Conservation (phyloP, 1,140 invertebrate genomes). For the Drosophila nikananu region DNA sequence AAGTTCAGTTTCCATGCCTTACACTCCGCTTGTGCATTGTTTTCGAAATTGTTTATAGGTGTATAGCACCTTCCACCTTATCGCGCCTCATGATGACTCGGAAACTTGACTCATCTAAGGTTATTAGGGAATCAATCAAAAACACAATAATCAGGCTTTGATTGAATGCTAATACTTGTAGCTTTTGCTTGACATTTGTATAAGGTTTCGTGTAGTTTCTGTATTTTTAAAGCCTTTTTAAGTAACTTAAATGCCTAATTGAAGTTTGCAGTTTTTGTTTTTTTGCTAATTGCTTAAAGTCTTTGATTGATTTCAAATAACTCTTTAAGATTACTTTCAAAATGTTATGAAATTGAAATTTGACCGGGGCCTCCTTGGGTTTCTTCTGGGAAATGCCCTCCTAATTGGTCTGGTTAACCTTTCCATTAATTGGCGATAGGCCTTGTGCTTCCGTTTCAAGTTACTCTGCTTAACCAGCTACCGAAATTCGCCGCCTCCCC, state of each 20-base stretch:
- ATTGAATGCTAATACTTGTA: constrained; percentile 1
- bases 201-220: background rate
- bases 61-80: background rate
- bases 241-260: background rate
- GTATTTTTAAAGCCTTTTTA: background rate
- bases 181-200: background rate
- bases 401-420: constrained; percentile 35
- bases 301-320: constrained; percentile 48
- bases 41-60: background rate
- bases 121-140: constrained; percentile 28
- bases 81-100: constrained; percentile 20
- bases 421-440: constrained; percentile 57
- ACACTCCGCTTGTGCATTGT: background rate
- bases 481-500: constrained; percentile 26
- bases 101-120: background rate
- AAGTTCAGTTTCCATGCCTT: background rate
- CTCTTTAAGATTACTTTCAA: background rate
- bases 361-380: background rate
- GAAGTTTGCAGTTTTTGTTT: background rate
- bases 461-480: constrained; percentile 19
- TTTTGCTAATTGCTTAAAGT: background rate
- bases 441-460: constrained; percentile 18
- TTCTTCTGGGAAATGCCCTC: background rate
- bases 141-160: background rate
- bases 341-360: constrained; percentile 38